Evolutionary conservation across 2,113 vertebrate genomes (phyloP).

Genomic region (Neolamprologus fasciatus): DNA sequence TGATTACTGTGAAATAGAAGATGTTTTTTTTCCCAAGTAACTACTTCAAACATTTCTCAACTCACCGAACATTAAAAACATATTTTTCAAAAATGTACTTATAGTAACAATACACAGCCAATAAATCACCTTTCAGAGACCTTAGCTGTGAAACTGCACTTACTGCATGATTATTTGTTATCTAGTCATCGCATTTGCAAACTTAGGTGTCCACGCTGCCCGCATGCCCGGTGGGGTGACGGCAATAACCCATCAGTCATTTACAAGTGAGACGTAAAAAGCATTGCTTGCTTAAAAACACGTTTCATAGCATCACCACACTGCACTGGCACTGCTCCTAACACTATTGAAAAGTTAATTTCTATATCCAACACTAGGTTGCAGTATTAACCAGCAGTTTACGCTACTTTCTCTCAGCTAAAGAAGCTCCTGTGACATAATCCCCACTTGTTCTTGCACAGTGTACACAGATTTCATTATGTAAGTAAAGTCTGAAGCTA

Average conservation of each 20-base stretch:
- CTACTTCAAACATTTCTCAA: not conserved
- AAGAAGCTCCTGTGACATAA: not conserved
- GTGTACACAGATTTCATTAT: not conserved
- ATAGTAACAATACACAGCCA: not conserved
- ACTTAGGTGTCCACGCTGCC: not conserved
- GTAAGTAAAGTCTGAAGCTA: not conserved
- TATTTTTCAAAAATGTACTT: not conserved
- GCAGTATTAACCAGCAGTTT: not conserved
- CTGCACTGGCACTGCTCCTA: not conserved
- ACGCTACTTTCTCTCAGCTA: not conserved
- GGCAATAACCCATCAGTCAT: not conserved
- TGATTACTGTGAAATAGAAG: not conserved
- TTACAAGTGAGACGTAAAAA: not conserved
- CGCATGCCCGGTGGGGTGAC: accelerated
- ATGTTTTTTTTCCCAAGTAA: accelerated
- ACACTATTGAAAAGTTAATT: not conserved
- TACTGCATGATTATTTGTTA: not conserved
- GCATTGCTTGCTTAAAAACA: not conserved
- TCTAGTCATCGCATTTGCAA: not conserved
- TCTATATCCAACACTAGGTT: not conserved
- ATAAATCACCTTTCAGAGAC: not conserved
- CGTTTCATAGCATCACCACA: not conserved
- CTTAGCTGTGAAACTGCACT: not conserved
- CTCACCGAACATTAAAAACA: not conserved
- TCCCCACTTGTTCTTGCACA: not conserved